Percentiles rank a stretch among this genome's conserved stretches.
phyloP scores from a whole-genome alignment of 2,797 vertebrate species.

The Muscicapa striata region DNA sequence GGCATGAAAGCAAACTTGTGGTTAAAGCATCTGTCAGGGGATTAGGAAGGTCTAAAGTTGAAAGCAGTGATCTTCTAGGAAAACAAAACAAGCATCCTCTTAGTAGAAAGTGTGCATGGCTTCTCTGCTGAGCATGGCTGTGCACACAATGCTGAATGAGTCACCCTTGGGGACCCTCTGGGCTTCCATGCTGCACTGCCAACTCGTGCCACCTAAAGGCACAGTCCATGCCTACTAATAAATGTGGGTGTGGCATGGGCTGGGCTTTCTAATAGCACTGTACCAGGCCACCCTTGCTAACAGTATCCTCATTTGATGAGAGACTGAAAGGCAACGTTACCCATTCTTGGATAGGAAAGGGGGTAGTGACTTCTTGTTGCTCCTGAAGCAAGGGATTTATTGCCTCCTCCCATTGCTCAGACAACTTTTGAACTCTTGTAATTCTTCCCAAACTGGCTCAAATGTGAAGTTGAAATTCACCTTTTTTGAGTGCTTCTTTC shows the following conservation, averaged over 20 bases:
- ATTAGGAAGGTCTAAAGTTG: slow-evolving; percentile 75
- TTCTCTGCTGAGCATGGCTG: background rate
- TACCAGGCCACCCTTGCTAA: background rate
- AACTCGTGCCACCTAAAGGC: background rate
- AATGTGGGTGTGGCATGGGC: background rate
- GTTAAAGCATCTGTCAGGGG: slow-evolving; percentile 69
- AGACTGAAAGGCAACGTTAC: background rate
- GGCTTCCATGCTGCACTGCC: background rate
- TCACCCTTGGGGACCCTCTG: background rate
- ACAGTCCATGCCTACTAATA: background rate
- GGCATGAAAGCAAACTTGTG: slow-evolving; percentile 65
- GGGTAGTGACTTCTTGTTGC: background rate
- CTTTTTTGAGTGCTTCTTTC: background rate
- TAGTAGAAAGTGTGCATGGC: slow-evolving; percentile 3
- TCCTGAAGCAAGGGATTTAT: accelerated
- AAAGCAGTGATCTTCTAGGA: slow-evolving; percentile 58
- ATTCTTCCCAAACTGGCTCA: background rate
- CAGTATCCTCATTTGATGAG: background rate
- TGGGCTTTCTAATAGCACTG: background rate
- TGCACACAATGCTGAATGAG: background rate
- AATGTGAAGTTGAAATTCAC: background rate
- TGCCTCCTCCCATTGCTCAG: accelerated
- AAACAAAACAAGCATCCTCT: slow-evolving; percentile 25
- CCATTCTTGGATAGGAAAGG: background rate
- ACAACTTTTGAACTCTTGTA: background rate